Conservation (phyloP, 2,113 vertebrate genomes). For the Poeciliopsis prolifica region DNA sequence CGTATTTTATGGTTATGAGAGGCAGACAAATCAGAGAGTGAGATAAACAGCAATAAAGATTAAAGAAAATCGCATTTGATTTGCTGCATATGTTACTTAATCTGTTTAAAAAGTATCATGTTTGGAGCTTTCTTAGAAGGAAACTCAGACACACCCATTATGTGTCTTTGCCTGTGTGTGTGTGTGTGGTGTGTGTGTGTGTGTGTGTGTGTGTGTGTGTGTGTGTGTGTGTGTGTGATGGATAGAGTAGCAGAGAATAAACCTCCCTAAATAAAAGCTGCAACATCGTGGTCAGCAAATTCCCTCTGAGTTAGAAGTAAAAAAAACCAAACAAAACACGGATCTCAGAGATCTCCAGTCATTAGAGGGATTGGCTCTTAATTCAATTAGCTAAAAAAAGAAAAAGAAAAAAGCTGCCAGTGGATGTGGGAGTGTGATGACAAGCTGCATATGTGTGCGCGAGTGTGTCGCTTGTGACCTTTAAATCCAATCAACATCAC, state of each 20-base stretch:
- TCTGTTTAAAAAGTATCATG: constrained; percentile 29
- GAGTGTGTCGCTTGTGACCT: constrained; percentile 51
- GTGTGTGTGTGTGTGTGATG: constrained; percentile 11
- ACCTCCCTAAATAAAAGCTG: constrained; percentile 33
- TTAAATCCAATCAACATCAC: constrained; percentile 66
- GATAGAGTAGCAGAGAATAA: constrained; percentile 25
- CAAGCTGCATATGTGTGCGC: constrained; percentile 27
- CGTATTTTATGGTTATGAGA: neutral
- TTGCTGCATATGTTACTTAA: constrained; percentile 8
- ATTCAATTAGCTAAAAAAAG: constrained; percentile 48
- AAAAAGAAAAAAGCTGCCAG: neutral
- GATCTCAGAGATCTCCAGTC: constrained; percentile 49
- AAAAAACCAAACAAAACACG: constrained; percentile 45
- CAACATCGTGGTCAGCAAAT: constrained; percentile 56
- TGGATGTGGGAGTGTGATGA: constrained; percentile 29
- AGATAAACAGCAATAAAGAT: no score
- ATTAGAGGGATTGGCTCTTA: constrained; percentile 70
- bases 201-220: constrained; percentile 26
- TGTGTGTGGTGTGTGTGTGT: constrained; percentile 23
- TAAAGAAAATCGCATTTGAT: constrained; percentile 1
- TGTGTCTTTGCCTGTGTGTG: constrained; percentile 21
- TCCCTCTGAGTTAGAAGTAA: constrained; percentile 21
- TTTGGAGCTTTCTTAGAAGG: constrained; percentile 8
- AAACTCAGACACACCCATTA: constrained; percentile 42
- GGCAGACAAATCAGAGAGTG: neutral